A percentile compares a stretch with the other conserved stretches of the same genome.
Conservation (phyloP, 1,140 invertebrate species). For the Bombus pascuorum region DNA sequence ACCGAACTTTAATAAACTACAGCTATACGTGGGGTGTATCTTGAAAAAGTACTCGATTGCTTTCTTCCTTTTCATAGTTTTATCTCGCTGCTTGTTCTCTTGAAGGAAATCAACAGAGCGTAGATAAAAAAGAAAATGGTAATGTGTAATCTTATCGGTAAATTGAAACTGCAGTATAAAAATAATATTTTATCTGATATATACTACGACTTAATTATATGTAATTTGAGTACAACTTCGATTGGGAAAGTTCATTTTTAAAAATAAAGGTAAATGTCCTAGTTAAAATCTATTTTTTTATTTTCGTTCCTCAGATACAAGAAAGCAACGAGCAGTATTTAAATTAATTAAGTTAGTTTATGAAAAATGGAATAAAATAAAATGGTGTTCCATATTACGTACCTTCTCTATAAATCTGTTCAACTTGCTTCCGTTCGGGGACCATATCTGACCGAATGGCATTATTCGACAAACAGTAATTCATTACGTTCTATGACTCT, state of each 20-base stretch:
- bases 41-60: not conserved
- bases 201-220: not conserved
- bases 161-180: no score
- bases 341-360: not conserved
- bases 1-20: constrained; percentile 69
- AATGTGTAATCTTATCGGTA: not conserved
- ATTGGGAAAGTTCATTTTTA: not conserved
- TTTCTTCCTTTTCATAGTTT: not conserved
- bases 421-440: constrained; percentile 56
- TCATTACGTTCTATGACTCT: constrained; percentile 72
- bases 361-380: not conserved
- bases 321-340: not conserved
- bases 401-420: constrained; percentile 65
- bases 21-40: not conserved
- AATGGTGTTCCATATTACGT: not conserved
- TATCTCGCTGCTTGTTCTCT: not conserved
- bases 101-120: not conserved
- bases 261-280: not conserved
- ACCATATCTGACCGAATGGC: constrained; percentile 47
- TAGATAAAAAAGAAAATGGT: constrained; percentile 38
- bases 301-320: not conserved
- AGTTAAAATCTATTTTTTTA: not conserved
- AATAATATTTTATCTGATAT: not conserved
- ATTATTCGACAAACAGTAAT: constrained; percentile 75
- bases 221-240: not conserved